A percentile compares a stretch with the other conserved stretches of the same genome.
Conservation (phyloP, 2,797 vertebrate genomes). For the Hylomyscus alleni region DNA sequence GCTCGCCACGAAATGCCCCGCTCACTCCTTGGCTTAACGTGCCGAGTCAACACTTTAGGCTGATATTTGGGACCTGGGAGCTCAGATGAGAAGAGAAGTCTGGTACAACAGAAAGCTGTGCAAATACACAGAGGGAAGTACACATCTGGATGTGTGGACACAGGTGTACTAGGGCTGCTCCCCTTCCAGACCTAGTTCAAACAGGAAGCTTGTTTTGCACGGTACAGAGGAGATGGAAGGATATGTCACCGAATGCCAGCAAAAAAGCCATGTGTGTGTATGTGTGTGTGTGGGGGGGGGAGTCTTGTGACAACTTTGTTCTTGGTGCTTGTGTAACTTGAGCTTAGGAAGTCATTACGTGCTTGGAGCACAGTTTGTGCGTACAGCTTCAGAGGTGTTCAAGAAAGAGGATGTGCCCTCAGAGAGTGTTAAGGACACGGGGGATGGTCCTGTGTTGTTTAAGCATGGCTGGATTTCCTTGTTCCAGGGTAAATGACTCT, state of each 20-base stretch:
- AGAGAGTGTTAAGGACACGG: conserved; percentile 65
- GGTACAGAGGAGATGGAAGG: conserved; percentile 45
- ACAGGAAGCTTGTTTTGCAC: conserved; percentile 80
- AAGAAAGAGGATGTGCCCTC: conserved; percentile 81
- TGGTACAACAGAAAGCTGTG: conserved; percentile 77
- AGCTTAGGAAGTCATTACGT: conserved; percentile 78
- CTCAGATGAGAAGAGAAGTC: conserved; percentile 71
- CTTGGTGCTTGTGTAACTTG: conserved; percentile 81
- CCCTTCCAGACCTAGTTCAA: conserved; percentile 80
- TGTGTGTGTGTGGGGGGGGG: neutral
- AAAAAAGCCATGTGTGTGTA: conserved; percentile 28
- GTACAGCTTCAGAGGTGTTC: conserved; percentile 77
- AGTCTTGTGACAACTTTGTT: conserved; percentile 26
- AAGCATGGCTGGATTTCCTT: neutral
- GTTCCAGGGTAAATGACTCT: neutral
- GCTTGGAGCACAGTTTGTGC: conserved; percentile 72
- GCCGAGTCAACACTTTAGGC: conserved; percentile 63
- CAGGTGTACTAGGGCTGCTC: conserved; percentile 77
- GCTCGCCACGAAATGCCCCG: conserved; percentile 51
- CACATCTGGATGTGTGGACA: conserved; percentile 11
- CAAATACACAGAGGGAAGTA: conserved; percentile 59
- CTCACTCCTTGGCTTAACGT: conserved; percentile 47
- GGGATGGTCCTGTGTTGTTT: neutral
- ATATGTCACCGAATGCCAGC: conserved; percentile 64
- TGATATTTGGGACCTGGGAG: conserved; percentile 64